Evolutionary conservation across 2,797 vertebrate genomes (phyloP), one percentile per base, ranked within the genome.

Genomic region (Tenualosa thibaudeaui): DNA sequence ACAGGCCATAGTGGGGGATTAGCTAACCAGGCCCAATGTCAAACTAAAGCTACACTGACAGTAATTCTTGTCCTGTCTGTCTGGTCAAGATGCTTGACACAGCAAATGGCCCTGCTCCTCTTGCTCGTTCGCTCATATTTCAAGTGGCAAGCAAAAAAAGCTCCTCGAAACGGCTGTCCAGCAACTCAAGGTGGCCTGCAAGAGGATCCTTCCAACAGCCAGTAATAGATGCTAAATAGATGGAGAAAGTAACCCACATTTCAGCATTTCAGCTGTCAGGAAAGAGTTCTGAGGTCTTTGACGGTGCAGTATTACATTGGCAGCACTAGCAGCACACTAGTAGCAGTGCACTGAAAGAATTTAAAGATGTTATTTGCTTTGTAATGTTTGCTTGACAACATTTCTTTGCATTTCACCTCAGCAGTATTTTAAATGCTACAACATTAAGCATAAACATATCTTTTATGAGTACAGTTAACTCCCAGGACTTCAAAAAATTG

Each of bases 91-190:
- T 91, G 91, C 93, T 90, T 90, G 90, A 94, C 94, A 87, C 88
- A 93, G 91, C 94, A 95, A 96, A 95, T 93, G 95, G 93, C 91
- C 92, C 90, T 86, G 90, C 90, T 93, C 95, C 94, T 94, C 91
- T 93, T 91, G 93, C 94, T 91, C 92, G 90, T 15, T 91, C 92
- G 90, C 68, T 71, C 71, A 46, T 40, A 78, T 78, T 78, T 78
- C 71, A 81, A n/a, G 54, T 54, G 85, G 49, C 84, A 85, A 78
- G 24, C 88, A 88, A 1, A 0, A 1, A 0, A 90, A 89, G 85
- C 89, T 90, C 82, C 51, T 88, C 89, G 92, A 50, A 89, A 81
- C 56, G 31, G 81, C 68, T 46, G 71, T 78, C 71, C 37, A 78
- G 37, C 37, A 78, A 40, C 40, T 37, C 71, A 46, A 78, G 37